Evolutionary conservation across 2,797 vertebrate species (phyloP), one percentile per base, ranked within the genome.

Genomic region (Macropodus opercularis): DNA sequence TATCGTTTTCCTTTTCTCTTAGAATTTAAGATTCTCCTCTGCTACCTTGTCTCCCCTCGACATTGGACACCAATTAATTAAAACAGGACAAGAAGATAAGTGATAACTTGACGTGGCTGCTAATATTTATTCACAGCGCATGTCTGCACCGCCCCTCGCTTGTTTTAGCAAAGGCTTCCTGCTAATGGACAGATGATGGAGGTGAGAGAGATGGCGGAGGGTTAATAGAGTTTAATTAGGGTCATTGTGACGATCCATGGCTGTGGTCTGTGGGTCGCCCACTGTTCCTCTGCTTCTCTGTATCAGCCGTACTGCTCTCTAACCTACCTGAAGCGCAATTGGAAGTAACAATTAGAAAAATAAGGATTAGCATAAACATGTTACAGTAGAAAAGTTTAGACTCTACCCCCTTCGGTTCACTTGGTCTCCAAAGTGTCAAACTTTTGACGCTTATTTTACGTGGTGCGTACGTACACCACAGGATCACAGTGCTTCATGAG

Each of bases 21-120:
- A 62, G 72, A 80, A 85, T 88, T 90, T 72, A 79, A 85, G 76
- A 90, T 87, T 85, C 72, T 69, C 43, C 41, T 64, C 71, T 34
- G 69, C 46, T 56, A 54, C 80, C 67, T 62, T 38, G 72, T 48
- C 52, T 83, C 79, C 68, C 79, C 73, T 79, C 75, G 56, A 83
- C 81, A 75, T 58, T 26, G 78, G 77, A 87, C 81, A 72, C 63
- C 51, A 22, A 75, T 78, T 86, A 86, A 91, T 90, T 85, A 84
- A 77, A 64, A 69, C 13, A 4, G 64, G 56, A 76, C 69, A 54
- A 78, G 70, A 22, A 49, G 57, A 51, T 5, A 41, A 70, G 52
- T 22, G 32, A 23, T 19, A 43, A n/a, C 38, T 61, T 11, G 22
- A 43, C 49, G 54, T 59, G 58, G 62, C 41, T 1, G 57, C 38